phyloP scores from a whole-genome alignment of 2,113 vertebrate species.

The Pangasianodon hypophthalmus region DNA sequence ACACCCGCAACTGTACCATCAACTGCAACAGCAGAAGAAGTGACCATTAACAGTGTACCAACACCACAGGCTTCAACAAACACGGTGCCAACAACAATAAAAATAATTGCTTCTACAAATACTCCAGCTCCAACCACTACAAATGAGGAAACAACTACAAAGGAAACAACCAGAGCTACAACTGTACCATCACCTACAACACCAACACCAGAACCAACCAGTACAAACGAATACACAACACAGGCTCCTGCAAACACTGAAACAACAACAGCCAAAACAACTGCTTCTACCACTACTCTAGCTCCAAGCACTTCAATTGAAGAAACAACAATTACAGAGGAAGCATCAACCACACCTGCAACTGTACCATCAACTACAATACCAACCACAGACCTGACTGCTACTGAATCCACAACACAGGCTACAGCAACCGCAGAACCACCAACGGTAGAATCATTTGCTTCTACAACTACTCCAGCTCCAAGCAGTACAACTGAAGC shows the following conservation, averaged over 20 bases:
- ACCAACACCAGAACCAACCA: background rate
- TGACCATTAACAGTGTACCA: no score
- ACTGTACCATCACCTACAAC: no score
- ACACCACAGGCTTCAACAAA: no score
- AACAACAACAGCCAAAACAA: background rate
- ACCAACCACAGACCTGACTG: background rate
- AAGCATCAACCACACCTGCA: background rate
- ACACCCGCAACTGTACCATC: no score
- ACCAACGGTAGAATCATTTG: background rate
- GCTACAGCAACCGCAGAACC: background rate
- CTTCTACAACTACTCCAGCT: background rate
- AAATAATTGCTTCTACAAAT: no score
- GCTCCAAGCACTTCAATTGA: background rate
- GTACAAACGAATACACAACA: background rate
- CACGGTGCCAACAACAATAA: no score
- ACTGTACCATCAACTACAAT: background rate
- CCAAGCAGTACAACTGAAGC: background rate
- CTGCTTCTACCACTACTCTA: background rate
- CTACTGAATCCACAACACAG: background rate
- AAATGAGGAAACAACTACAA: no score
- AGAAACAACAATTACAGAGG: background rate
- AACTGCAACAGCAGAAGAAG: no score
- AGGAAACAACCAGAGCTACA: no score
- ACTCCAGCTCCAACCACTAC: no score
- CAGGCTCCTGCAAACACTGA: background rate